Percentiles rank a stretch among this genome's conserved stretches.
Evolutionary conservation across 2,888 invertebrate species (phyloP).

Genomic region (Hypomecis atomaria): DNA sequence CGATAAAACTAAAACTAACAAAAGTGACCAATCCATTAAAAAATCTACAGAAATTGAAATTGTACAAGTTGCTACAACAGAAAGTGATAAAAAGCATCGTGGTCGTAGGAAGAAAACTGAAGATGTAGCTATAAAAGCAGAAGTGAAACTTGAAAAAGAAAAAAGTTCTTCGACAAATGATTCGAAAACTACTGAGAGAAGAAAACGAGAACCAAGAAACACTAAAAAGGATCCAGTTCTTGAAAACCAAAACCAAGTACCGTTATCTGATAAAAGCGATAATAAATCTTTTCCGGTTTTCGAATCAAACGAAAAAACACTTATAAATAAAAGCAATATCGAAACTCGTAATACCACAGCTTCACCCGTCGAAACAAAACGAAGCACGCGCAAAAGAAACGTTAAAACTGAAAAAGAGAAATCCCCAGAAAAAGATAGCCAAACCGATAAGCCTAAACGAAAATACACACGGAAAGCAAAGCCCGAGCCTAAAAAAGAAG

Average conservation of each 20-base stretch:
- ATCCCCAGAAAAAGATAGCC: constrained; percentile 31
- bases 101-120: constrained; percentile 15
- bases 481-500: constrained; percentile 4
- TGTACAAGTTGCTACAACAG: constrained; percentile 1
- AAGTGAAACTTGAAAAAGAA: constrained; percentile 19
- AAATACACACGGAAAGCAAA: constrained; percentile 34
- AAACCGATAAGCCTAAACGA: constrained; percentile 31
- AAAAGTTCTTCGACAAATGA: constrained; percentile 23
- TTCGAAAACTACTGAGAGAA: not conserved
- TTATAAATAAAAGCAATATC: constrained; percentile 8
- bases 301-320: constrained; percentile 25
- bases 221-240: constrained; percentile 14
- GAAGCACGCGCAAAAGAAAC: constrained; percentile 50
- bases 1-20: constrained; percentile 51
- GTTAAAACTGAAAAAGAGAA: constrained; percentile 39
- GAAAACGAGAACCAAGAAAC: constrained; percentile 19
- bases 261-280: constrained; percentile 10
- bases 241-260: constrained; percentile 23
- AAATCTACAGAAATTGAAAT: constrained; percentile 10
- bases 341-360: constrained; percentile 15
- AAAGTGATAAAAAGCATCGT: constrained; percentile 13
- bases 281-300: constrained; percentile 18
- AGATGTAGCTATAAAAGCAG: not conserved
- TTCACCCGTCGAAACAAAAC: constrained; percentile 31
- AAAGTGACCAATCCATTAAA: constrained; percentile 35